phyloP scores from a whole-genome alignment of 2,888 invertebrate genomes.

The Invenusta paracnida region DNA sequence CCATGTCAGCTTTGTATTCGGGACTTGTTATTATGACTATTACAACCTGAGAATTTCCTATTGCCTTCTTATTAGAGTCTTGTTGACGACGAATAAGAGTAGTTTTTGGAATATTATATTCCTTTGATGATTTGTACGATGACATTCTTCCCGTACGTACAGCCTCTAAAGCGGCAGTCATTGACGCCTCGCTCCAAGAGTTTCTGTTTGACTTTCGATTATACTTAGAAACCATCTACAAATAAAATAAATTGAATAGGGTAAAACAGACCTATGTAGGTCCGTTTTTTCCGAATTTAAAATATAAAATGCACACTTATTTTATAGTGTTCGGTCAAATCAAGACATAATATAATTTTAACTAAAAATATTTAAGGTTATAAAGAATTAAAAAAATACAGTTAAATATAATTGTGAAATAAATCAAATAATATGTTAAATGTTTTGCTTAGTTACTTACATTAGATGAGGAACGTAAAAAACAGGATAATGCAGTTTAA shows the following conservation, averaged over 20 bases:
- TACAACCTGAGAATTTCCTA: background rate
- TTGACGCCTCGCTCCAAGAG: background rate
- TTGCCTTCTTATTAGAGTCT: background rate
- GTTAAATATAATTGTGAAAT: background rate
- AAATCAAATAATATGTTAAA: background rate
- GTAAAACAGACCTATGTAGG: background rate
- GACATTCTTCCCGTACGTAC: background rate
- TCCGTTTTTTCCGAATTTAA: background rate
- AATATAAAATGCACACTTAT: background rate
- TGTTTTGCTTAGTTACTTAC: background rate
- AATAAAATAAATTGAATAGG: background rate
- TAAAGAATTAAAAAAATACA: background rate
- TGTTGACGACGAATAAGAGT: background rate
- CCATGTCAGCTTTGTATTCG: background rate
- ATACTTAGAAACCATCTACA: background rate
- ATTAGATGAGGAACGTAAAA: background rate
- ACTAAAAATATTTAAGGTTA: background rate
- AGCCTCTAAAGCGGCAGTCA: background rate
- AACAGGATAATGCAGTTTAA: background rate
- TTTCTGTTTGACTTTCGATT: background rate
- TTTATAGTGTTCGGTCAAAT: background rate
- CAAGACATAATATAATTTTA: background rate
- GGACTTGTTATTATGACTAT: background rate
- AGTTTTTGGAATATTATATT: background rate
- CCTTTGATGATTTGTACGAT: background rate